These are phyloP conservation scores for Agapornis roseicollis DNA, from an alignment of 2,113 vertebrate genomes.

Conservation along the genomic window DNA sequence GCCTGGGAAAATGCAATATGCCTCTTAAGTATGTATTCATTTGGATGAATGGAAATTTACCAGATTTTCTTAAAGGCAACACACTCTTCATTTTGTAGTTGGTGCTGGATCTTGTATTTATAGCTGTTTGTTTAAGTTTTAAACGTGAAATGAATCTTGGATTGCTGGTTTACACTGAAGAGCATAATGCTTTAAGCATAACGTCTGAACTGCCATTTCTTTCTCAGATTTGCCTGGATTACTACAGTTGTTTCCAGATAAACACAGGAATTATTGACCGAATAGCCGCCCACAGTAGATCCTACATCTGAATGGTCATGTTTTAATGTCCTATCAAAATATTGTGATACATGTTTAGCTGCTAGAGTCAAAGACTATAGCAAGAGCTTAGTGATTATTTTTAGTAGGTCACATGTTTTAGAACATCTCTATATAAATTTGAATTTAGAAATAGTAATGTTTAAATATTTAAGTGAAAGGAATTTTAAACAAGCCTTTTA, in stretches of 20 bases:
- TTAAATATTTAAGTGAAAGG: slow-evolving; percentile 17
- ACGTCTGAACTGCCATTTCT: background rate
- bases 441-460: slow-evolving; percentile 24
- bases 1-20: background rate
- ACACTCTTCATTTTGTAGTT: background rate
- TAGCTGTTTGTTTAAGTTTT: background rate
- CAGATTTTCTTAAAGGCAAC: background rate
- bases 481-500: slow-evolving; percentile 10
- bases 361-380: background rate
- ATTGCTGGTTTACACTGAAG: background rate
- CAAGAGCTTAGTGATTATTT: background rate
- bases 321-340: slow-evolving; percentile 8
- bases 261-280: background rate
- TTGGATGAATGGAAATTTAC: background rate
- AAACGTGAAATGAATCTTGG: background rate
- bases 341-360: background rate
- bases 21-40: background rate
- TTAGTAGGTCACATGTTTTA: background rate
- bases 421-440: background rate
- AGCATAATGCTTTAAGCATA: background rate
- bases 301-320: background rate
- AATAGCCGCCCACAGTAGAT: background rate
- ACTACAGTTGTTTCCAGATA: background rate
- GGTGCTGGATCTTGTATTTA: background rate
- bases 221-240: background rate